A percentile compares a stretch with the other conserved stretches of the same genome.
Evolutionary conservation across 2,888 invertebrate genomes (phyloP).

Genomic region (Conistra vaccinii): DNA sequence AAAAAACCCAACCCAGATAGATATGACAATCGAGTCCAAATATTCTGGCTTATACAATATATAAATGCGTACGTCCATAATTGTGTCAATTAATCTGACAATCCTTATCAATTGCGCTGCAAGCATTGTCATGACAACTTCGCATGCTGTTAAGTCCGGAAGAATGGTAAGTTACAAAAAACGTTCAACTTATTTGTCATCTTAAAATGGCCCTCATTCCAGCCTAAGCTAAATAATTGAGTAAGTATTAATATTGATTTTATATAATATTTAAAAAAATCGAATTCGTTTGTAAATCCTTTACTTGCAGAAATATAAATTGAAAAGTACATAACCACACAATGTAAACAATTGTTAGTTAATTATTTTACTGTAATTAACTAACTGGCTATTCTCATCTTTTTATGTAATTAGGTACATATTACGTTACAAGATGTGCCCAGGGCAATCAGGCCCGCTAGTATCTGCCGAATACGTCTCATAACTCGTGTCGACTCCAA

Average conservation of each 20-base stretch:
- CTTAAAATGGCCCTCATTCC: background rate
- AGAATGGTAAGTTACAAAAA: background rate
- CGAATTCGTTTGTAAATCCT: background rate
- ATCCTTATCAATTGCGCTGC: conserved; percentile 1
- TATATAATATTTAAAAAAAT: background rate
- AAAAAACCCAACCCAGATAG: conserved; percentile 29
- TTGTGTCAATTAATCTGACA: conserved; percentile 10
- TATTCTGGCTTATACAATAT: conserved; percentile 18
- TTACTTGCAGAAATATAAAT: background rate
- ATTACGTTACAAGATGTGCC: too few species aligned
- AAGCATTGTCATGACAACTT: background rate
- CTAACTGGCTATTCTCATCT: too few species aligned
- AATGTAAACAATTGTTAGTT: background rate
- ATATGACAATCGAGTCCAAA: conserved; percentile 15
- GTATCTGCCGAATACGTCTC: too few species aligned
- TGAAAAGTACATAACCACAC: background rate
- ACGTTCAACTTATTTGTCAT: too few species aligned
- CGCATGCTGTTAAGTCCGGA: too few species aligned
- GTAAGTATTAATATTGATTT: background rate
- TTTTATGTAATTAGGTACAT: too few species aligned
- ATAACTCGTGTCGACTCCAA: too few species aligned
- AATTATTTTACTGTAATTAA: too few species aligned
- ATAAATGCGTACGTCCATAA: background rate
- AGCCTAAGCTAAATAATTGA: background rate
- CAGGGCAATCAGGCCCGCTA: too few species aligned